These are phyloP conservation scores for Agrochola macilenta DNA, from an alignment of 2,888 invertebrate species.

Conservation along the genomic window DNA sequence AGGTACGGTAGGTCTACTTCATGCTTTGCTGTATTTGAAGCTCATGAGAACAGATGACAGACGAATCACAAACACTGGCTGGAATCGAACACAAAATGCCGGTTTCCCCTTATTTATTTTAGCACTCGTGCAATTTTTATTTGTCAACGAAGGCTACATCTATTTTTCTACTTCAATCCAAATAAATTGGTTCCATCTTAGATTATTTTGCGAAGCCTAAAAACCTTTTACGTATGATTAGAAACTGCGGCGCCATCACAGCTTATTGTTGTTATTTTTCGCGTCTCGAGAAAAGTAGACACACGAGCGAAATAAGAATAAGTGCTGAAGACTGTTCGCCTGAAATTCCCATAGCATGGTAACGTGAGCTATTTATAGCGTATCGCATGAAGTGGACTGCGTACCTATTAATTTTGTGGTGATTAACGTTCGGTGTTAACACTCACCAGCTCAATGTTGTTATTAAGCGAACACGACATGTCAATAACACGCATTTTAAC, in stretches of 20 bases:
- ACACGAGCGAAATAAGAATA: neutral
- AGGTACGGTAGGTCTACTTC: slow-evolving; percentile 19
- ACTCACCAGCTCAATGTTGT: slow-evolving; percentile 63
- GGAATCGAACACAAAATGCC: neutral
- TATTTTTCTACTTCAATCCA: neutral
- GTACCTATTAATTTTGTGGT: slow-evolving; percentile 44
- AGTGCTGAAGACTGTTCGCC: neutral
- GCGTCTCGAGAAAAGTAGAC: neutral
- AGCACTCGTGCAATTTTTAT: too few relatives aligned
- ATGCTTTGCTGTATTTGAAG: slow-evolving; percentile 8
- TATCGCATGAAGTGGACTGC: slow-evolving; percentile 40
- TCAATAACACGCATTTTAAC: slow-evolving; percentile 60
- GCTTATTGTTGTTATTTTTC: slow-evolving; percentile 12
- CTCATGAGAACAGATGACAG: neutral
- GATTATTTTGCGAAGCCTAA: slow-evolving; percentile 5
- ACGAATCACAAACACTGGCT: neutral
- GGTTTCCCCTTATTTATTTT: neutral
- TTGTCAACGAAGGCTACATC: neutral
- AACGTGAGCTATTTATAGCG: slow-evolving; percentile 15
- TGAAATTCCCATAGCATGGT: neutral
- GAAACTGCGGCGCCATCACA: neutral
- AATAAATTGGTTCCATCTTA: neutral
- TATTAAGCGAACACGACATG: slow-evolving; percentile 48
- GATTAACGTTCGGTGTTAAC: slow-evolving; percentile 62
- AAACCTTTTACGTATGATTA: slow-evolving; percentile 31